Base-by-base conservation (phyloP, 2,888 invertebrate genomes). In the Agriotes lineatus region DNA sequence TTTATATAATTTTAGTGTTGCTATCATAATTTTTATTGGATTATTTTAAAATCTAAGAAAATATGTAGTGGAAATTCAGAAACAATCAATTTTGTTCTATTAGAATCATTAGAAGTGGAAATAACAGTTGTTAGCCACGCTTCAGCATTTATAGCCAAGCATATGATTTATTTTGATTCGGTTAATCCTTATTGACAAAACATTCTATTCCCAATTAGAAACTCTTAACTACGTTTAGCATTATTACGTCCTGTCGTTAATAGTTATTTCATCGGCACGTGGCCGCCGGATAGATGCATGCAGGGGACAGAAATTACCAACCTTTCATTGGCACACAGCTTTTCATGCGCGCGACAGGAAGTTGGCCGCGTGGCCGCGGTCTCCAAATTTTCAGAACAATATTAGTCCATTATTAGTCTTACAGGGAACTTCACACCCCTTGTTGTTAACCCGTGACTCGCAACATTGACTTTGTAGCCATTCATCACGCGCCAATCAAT, bases 201-300 rank as follows among this genome's bases (percentile, higher is more conserved):
- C 79, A 76, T 76, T 78, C 77, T 75, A 76, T 77, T 74, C 73
- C 67, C 74, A 79, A 79, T 79, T 78, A 79, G 73, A 65, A 69
- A 75, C 71, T 77, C 75, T 76, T 76, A 75, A 76, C 74, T 59
- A 72, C 75, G 74, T 75, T 77, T 75, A 75, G 76, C 78, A 75
- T 76, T 78, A 78, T 78, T 69, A 70, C 74, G 75, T 78, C 77
- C 79, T 75, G 76, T 74, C 65, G 58, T 73, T 71, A 72, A 69
- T 72, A 70, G 71, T 72, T 72, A 70, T 74, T 73, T 70, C 71
- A 72, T 42, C 63, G 62, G 12, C 75, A 75, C 75, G 75, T 72
- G 75, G 57, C 75, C 64, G 69, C 68, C 45, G 69, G 48, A 65
- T 65, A 52, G 60, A 60, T 60, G 35, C 25, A 56, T 65, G 35